Evolutionary conservation across 2,888 invertebrate genomes (phyloP).

Genomic region (Megalurothrips usitatus): DNA sequence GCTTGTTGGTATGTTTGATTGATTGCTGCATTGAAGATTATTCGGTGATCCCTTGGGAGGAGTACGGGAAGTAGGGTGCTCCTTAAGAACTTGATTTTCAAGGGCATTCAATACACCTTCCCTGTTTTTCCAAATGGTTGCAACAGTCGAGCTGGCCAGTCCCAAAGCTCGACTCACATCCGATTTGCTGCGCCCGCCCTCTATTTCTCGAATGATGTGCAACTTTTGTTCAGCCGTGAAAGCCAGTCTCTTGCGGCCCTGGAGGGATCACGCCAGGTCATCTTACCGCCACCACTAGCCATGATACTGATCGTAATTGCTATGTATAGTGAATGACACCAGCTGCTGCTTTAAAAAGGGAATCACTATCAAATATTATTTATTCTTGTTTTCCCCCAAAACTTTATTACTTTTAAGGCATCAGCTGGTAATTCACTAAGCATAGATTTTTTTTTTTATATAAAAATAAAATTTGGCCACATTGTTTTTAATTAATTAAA

Average conservation of each 20-base stretch:
- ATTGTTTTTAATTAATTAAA: no score
- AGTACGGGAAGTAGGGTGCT: neutral
- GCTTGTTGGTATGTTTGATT: neutral
- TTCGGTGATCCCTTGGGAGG: constrained; percentile 19
- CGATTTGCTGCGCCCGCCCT: constrained; percentile 56
- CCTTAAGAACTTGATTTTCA: constrained; percentile 6
- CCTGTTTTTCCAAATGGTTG: constrained; percentile 57
- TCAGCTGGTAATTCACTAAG: constrained; percentile 2
- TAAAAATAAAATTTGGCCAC: neutral
- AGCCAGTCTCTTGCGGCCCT: constrained; percentile 57
- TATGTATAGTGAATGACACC: neutral
- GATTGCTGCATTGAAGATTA: constrained; percentile 7
- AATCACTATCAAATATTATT: neutral
- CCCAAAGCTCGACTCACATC: constrained; percentile 55
- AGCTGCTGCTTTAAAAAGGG: neutral
- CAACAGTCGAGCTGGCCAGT: constrained; percentile 55
- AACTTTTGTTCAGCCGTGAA: constrained; percentile 58
- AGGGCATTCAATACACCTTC: constrained; percentile 43
- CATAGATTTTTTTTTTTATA: neutral
- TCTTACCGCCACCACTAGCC: neutral
- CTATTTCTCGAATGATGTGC: constrained; percentile 57
- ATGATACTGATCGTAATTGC: neutral
- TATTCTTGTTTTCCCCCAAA: no score
- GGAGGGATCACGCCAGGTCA: constrained; percentile 39
- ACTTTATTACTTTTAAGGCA: no score